These are phyloP conservation scores for Hypsibius dujardini DNA, from an alignment of 1,140 invertebrate species.

Conservation along the genomic window DNA sequence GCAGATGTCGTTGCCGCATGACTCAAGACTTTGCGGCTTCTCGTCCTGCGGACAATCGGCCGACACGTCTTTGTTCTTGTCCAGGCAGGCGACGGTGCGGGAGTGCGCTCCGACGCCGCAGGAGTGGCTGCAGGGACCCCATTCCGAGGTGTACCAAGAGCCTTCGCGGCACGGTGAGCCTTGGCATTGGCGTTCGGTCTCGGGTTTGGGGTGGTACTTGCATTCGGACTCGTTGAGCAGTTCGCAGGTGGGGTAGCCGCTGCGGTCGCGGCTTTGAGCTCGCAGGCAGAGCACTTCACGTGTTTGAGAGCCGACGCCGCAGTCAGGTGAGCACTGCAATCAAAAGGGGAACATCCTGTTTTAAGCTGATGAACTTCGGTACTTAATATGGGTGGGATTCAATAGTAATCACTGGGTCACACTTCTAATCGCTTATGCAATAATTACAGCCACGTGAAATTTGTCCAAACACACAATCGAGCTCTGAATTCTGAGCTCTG, in stretches of 20 bases:
- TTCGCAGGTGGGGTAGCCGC: neutral
- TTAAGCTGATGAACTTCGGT: too few species aligned
- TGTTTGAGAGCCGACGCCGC: conserved; percentile 42
- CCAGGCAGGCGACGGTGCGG: neutral
- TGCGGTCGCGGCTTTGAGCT: neutral
- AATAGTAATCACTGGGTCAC: too few species aligned
- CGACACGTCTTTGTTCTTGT: neutral
- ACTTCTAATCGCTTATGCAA: too few species aligned
- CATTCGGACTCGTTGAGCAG: neutral
- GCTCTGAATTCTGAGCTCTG: too few species aligned
- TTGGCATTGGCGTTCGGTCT: neutral
- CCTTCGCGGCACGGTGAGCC: neutral
- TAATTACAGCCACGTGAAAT: too few species aligned
- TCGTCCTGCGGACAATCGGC: neutral
- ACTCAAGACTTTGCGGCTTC: neutral
- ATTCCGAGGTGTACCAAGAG: neutral
- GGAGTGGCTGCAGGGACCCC: conserved; percentile 3
- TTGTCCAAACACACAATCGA: too few species aligned
- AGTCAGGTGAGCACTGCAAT: conserved; percentile 43
- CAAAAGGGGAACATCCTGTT: conserved; percentile 4
- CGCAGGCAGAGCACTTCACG: conserved; percentile 41
- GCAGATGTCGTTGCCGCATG: conserved; percentile 11
- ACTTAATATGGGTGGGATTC: too few species aligned
- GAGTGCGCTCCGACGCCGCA: conserved; percentile 14
- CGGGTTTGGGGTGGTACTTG: conserved; percentile 16